Base-by-base conservation (phyloP, 2,888 invertebrate genomes). In the Galerucella nymphaeae region DNA sequence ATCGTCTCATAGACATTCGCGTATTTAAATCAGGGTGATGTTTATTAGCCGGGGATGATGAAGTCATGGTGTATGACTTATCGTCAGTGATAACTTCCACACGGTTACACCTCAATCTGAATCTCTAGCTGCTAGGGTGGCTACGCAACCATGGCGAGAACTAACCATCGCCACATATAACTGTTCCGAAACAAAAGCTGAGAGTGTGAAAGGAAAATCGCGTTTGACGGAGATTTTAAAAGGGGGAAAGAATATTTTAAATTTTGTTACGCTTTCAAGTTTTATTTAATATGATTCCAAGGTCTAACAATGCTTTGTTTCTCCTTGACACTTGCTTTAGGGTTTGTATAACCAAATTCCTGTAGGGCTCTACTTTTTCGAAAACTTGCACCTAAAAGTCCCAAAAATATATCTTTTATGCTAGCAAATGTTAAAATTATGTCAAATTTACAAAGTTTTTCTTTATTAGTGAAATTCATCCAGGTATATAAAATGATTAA, bases 1-100 rank as follows among this genome's bases (percentile, higher is more conserved):
- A 48, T 14, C 70, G 38, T 66, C 63, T n/a, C 50, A 45, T 67
- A 65, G 50, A 14, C 57, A 66, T 48, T 61, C 13, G 48, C 9
- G 16, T 66, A 72, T 74, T 73, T 66, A 70, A 69, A 72, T 76
- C 18, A 74, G 79, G 78, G 75, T 77, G 77, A 77, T 78, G 82
- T 80, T 82, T 82, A 84, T 84, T 83, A 84, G 80, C 82, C 79
- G 78, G 78, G 67, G 81, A 80, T 79, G 80, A 85, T 85, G 84
- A 85, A 85, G 85, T 84, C 84, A 80, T 85, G 81, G 70, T 48
- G 77, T 80, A 79, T 84, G 85, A 85, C 85, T 85, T 86, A 86
- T 86, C 85, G 83, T 79, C 78, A 78, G 80, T 82, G 83, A 85
- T 85, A 83, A 84, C 84, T 86, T 85, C 85, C 85, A 83, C 85